Percentiles rank a stretch among this genome's conserved stretches.
Evolutionary conservation across 2,113 vertebrate species (phyloP).

Genomic region (Vicugna pacos): DNA sequence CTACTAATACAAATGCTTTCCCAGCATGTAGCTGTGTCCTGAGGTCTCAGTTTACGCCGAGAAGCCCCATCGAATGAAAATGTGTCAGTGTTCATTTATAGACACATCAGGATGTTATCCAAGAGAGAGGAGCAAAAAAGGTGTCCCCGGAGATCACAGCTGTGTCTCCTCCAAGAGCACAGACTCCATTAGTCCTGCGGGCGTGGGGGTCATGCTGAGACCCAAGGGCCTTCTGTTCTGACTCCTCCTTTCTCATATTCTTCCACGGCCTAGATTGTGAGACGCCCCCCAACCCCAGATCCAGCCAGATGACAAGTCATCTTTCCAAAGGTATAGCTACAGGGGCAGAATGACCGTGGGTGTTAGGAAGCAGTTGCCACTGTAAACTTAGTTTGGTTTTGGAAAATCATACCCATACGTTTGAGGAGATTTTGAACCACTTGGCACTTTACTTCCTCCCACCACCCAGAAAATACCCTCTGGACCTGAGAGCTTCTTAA

Average conservation of each 20-base stretch:
- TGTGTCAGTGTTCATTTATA: background rate
- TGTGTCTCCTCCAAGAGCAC: background rate
- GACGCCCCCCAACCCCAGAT: background rate
- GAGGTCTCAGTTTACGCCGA: background rate
- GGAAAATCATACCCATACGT: slow-evolving; percentile 67
- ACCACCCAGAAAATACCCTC: slow-evolving; percentile 65
- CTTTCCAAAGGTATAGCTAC: slow-evolving; percentile 59
- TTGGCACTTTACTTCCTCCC: slow-evolving; percentile 57
- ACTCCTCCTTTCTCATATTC: background rate
- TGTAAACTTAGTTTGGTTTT: background rate
- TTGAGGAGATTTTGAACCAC: slow-evolving; percentile 64
- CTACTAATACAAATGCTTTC: background rate
- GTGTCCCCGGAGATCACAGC: background rate
- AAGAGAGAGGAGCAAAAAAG: background rate
- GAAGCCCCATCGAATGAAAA: background rate
- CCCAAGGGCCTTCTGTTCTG: background rate
- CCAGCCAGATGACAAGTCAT: slow-evolving; percentile 44
- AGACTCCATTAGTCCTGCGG: background rate
- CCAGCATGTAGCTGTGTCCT: background rate
- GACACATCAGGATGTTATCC: background rate
- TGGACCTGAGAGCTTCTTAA: background rate
- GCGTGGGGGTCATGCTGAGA: accelerated
- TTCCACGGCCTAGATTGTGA: background rate
- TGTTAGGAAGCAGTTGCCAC: background rate
- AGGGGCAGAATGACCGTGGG: background rate